Evolutionary conservation across 2,113 vertebrate species (phyloP).

Genomic region (Chrysochloris asiatica): DNA sequence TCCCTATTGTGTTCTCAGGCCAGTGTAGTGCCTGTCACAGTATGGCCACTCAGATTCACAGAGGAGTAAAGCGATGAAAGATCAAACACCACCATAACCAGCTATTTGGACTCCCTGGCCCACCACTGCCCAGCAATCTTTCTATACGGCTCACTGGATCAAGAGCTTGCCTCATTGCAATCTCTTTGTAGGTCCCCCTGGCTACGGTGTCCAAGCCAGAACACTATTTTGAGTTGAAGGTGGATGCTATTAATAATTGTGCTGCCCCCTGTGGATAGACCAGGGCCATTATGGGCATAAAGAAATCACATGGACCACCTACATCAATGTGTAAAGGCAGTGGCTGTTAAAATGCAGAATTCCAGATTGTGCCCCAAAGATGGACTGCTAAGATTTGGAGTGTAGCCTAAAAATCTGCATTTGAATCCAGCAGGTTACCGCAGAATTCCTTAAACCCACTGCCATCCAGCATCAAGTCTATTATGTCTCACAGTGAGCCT

Average conservation of each 20-base stretch:
- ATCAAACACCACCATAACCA: no score
- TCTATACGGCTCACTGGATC: no score
- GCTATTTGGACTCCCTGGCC: no score
- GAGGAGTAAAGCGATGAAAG: no score
- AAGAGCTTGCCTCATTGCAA: background rate
- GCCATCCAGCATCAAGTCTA: no score
- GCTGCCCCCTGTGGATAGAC: background rate
- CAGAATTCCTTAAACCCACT: no score
- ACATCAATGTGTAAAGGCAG: background rate
- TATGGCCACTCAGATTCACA: no score
- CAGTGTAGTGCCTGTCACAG: no score
- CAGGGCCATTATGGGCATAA: background rate
- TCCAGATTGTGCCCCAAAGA: background rate
- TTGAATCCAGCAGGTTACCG: background rate
- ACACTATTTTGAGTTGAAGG: background rate
- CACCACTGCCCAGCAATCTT: no score
- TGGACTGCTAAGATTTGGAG: background rate
- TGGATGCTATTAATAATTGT: background rate
- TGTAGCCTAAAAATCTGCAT: background rate
- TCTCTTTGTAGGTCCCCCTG: background rate
- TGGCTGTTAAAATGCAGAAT: background rate
- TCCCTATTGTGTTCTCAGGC: no score
- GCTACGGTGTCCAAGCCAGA: background rate
- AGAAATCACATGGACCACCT: background rate
- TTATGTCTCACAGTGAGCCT: no score